These are phyloP conservation scores for Tachina fera DNA, from an alignment of 2,888 invertebrate species.

Conservation along the genomic window DNA sequence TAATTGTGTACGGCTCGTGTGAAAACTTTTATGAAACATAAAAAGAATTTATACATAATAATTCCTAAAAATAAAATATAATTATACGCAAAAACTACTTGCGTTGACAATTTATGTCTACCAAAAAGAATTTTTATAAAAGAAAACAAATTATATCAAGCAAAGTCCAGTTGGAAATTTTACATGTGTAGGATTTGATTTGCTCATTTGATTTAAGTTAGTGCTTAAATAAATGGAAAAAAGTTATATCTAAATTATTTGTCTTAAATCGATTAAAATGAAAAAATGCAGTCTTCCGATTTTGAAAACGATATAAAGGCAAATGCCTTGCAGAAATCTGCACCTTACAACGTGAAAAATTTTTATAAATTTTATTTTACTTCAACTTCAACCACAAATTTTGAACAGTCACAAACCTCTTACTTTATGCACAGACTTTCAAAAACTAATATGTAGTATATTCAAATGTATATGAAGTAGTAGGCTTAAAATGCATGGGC, in stretches of 20 bases:
- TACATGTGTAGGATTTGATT: constrained; percentile 37
- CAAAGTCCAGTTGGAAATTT: constrained; percentile 33
- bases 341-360: constrained; percentile 22
- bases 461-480: too few relatives aligned
- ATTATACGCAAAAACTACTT: too few relatives aligned
- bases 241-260: background rate
- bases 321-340: constrained; percentile 50
- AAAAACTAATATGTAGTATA: too few relatives aligned
- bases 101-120: background rate
- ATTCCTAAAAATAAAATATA: background rate
- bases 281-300: constrained; percentile 66
- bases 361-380: too few relatives aligned
- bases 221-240: constrained; percentile 13
- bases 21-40: constrained; percentile 29
- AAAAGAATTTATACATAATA: background rate
- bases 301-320: constrained; percentile 65
- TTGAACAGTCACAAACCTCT: too few relatives aligned
- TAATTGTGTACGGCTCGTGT: constrained; percentile 49
- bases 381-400: too few relatives aligned
- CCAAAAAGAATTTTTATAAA: background rate
- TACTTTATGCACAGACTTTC: too few relatives aligned
- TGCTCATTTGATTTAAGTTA: constrained; percentile 42
- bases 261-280: constrained; percentile 47
- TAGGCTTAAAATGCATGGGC: too few relatives aligned
- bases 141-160: background rate